A percentile compares a stretch with the other conserved stretches of the same genome.
Evolutionary conservation across 2,888 invertebrate species (phyloP).

Genomic region (Orchestes rusci): DNA sequence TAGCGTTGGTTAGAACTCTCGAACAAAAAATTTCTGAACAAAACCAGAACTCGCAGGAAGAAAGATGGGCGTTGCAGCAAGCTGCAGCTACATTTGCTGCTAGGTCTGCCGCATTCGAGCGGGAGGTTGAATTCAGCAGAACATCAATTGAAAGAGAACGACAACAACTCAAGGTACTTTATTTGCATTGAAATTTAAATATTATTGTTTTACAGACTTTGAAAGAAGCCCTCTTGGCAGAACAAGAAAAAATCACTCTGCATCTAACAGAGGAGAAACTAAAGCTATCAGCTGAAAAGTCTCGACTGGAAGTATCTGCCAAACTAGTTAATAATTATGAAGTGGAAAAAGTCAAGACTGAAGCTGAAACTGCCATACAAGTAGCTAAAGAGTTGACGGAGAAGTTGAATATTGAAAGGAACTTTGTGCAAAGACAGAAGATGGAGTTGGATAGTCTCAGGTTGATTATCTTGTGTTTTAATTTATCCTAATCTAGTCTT

Average conservation of each 20-base stretch:
- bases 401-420: constrained; percentile 40
- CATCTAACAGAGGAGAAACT: constrained; percentile 55
- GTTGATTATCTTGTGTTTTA: too few species aligned
- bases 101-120: constrained; percentile 53
- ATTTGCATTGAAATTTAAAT: too few species aligned
- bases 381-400: constrained; percentile 42
- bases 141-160: constrained; percentile 52
- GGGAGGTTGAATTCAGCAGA: constrained; percentile 54
- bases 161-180: constrained; percentile 51
- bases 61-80: constrained; percentile 48
- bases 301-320: constrained; percentile 38
- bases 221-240: constrained; percentile 51
- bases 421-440: constrained; percentile 35
- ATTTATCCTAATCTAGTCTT: too few species aligned
- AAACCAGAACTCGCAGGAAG: constrained; percentile 40
- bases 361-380: constrained; percentile 42
- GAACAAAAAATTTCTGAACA: constrained; percentile 55
- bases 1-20: constrained; percentile 49
- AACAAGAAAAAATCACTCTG: constrained; percentile 52
- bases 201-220: constrained; percentile 44
- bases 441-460: constrained; percentile 36
- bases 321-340: constrained; percentile 39
- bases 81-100: constrained; percentile 55
- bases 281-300: constrained; percentile 41
- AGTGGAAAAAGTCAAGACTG: constrained; percentile 37